phyloP scores from a whole-genome alignment of 1,140 invertebrate species.

The Caenorhabditis remanei region DNA sequence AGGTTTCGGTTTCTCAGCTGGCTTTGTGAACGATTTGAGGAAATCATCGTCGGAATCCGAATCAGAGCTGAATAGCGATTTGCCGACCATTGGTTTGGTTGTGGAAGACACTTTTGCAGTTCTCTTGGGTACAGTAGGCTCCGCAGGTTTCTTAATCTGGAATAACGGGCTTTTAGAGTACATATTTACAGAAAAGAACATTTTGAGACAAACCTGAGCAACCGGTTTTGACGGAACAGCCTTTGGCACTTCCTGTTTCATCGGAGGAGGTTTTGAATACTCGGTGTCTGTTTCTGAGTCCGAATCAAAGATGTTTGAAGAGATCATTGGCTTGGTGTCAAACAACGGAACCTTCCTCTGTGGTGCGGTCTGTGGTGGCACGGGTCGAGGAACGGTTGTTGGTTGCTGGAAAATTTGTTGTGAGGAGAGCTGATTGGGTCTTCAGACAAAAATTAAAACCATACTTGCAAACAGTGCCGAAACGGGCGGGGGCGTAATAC shows the following conservation, averaged over 20 bases:
- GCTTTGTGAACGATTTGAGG: slow-evolving; percentile 4
- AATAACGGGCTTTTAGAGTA: neutral
- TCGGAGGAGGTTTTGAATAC: neutral
- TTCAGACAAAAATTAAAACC: no score
- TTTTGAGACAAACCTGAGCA: no score
- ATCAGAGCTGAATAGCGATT: neutral
- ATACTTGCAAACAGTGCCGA: no score
- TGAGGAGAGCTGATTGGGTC: no score
- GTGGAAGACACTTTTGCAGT: neutral
- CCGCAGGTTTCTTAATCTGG: neutral
- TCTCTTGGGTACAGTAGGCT: neutral
- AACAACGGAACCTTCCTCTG: no score
- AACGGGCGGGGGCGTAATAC: no score
- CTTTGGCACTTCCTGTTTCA: neutral
- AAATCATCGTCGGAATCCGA: slow-evolving; percentile 44
- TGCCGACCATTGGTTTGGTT: neutral
- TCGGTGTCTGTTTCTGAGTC: neutral
- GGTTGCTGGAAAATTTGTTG: no score
- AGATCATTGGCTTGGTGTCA: neutral
- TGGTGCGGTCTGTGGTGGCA: neutral
- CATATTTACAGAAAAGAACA: no score
- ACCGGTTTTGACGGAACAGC: neutral
- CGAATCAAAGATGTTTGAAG: neutral
- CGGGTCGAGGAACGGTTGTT: neutral
- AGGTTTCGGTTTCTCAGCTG: neutral